These are phyloP conservation scores for Mycalesis mineus DNA, from an alignment of 2,888 invertebrate species.

Conservation along the genomic window DNA sequence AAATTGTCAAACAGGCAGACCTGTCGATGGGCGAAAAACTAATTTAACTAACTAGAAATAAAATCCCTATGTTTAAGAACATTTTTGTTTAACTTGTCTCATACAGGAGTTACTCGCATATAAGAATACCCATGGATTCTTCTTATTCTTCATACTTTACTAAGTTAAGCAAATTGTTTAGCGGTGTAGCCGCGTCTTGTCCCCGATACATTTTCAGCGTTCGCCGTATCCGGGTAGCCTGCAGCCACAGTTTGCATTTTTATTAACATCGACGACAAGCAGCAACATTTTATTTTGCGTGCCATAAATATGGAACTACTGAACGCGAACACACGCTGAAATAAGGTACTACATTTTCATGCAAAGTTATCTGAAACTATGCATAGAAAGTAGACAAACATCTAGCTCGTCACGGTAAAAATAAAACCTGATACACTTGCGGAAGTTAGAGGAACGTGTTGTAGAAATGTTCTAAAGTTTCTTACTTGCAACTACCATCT, in stretches of 20 bases:
- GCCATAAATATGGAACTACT: constrained; percentile 73
- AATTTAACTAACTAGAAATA: no score
- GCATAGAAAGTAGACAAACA: constrained; percentile 66
- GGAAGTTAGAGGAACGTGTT: constrained; percentile 29
- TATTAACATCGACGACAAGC: constrained; percentile 69
- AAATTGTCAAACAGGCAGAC: no score
- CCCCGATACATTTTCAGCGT: constrained; percentile 54
- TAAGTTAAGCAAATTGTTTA: constrained; percentile 21
- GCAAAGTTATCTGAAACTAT: constrained; percentile 73
- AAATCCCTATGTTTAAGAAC: no score
- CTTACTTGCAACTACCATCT: background rate
- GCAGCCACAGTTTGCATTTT: constrained; percentile 74
- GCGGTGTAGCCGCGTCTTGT: constrained; percentile 24
- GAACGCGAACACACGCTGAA: constrained; percentile 57
- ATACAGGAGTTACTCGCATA: no score
- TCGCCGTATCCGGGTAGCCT: constrained; percentile 43
- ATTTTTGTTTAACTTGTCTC: no score
- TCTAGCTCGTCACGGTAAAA: constrained; percentile 46
- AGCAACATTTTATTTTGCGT: constrained; percentile 73
- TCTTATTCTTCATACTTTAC: background rate
- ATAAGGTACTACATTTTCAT: constrained; percentile 60
- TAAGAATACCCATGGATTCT: no score
- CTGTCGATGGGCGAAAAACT: no score
- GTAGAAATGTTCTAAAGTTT: constrained; percentile 15
- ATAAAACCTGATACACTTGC: constrained; percentile 39